phyloP scores from a whole-genome alignment of 2,113 vertebrate genomes.

The Romanogobio albipinnatus region DNA sequence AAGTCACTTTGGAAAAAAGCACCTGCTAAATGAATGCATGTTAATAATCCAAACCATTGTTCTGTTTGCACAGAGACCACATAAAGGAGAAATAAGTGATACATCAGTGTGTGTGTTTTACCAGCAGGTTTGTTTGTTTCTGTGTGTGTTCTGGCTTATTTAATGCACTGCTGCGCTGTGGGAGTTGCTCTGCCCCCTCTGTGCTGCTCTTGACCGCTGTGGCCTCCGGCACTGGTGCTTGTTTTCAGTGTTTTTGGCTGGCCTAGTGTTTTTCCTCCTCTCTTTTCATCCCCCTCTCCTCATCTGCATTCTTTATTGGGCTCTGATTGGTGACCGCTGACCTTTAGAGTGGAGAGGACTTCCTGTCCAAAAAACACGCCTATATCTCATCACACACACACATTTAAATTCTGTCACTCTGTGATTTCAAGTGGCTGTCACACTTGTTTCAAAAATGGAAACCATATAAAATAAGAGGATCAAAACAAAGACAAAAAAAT shows the following conservation, averaged over 20 bases:
- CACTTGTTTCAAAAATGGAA: not conserved
- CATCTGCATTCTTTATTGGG: conserved; percentile 29
- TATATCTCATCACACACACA: not conserved
- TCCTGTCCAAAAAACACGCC: conserved; percentile 4
- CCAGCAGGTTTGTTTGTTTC: conserved; percentile 6
- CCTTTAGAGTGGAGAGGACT: conserved; percentile 16
- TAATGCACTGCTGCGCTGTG: conserved; percentile 9
- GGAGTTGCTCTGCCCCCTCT: conserved; percentile 1
- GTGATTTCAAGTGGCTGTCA: conserved; percentile 22
- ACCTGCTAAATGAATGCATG: not conserved
- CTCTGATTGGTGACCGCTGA: conserved; percentile 26
- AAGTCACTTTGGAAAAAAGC: not conserved
- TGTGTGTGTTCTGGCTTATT: conserved; percentile 32
- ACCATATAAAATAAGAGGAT: conserved; percentile 15
- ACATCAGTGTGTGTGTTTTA: conserved; percentile 20
- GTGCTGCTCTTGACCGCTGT: conserved; percentile 21
- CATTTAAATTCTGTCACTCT: not conserved
- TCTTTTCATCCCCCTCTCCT: conserved; percentile 9
- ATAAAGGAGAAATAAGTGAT: not conserved
- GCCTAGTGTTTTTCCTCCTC: conserved; percentile 10
- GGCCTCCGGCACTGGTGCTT: not conserved
- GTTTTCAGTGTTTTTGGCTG: conserved; percentile 14
- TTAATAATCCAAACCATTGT: not conserved
- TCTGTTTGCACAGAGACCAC: not conserved
- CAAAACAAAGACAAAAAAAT: conserved; percentile 11